Conservation (phyloP, 2,113 vertebrate genomes). For the Glaucidium brasilianum region DNA sequence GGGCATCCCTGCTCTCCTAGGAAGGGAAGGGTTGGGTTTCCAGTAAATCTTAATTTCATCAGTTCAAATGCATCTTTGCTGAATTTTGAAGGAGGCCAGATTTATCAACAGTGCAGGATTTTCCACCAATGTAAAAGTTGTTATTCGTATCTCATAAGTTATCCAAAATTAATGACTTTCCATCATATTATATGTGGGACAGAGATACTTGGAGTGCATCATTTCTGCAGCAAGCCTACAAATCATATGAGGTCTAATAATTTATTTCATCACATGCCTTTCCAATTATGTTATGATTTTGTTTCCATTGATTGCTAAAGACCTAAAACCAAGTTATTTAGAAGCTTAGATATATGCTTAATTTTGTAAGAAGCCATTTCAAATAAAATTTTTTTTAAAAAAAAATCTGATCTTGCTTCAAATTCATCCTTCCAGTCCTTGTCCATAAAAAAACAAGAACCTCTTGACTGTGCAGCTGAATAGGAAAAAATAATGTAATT, state of each 20-base stretch:
- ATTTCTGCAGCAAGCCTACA: background rate
- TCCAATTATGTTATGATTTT: background rate
- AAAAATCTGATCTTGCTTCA: background rate
- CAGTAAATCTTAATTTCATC: background rate
- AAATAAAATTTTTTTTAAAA: background rate
- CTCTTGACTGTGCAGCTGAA: background rate
- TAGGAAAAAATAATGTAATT: background rate
- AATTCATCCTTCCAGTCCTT: background rate
- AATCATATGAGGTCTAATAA: background rate
- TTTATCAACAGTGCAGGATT: background rate
- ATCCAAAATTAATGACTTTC: background rate
- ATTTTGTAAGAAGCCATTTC: background rate
- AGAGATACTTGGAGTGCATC: background rate
- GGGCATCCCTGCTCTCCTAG: background rate
- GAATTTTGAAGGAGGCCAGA: background rate
- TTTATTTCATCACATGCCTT: background rate
- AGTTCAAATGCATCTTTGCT: background rate
- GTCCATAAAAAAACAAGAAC: background rate
- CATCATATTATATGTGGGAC: background rate
- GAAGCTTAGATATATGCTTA: background rate
- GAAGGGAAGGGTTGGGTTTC: background rate
- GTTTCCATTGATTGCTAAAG: background rate
- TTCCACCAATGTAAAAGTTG: background rate
- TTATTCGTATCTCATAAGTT: background rate
- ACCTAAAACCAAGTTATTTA: background rate